phyloP scores from a whole-genome alignment of 2,888 invertebrate species.

The Leptura quadrifasciata region DNA sequence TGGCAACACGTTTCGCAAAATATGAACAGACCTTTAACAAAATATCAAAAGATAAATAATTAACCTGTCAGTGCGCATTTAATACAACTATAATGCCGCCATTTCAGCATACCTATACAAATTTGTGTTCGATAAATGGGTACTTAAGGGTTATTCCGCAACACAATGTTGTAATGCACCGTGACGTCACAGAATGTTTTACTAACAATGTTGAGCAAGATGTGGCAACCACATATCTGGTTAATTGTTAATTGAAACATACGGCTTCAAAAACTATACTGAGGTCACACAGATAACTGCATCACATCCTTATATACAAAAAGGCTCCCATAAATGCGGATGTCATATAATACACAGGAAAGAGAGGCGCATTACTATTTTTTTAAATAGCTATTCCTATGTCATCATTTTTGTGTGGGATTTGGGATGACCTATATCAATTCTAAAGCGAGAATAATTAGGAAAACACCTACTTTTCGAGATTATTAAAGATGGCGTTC shows the following conservation, averaged over 20 bases:
- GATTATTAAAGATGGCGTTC: background rate
- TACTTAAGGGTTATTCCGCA: constrained; percentile 29
- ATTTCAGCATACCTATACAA: constrained; percentile 17
- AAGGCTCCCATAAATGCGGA: background rate
- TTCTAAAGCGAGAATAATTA: background rate
- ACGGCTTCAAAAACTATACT: background rate
- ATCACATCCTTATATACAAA: constrained; percentile 1
- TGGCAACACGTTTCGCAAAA: constrained; percentile 52
- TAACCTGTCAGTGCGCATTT: constrained; percentile 19
- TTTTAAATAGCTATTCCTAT: background rate
- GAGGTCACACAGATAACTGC: constrained; percentile 1
- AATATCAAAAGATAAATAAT: constrained; percentile 38
- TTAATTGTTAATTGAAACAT: constrained; percentile 1
- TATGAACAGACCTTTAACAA: constrained; percentile 33
- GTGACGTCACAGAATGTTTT: background rate
- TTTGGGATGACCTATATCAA: background rate
- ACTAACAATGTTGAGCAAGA: background rate
- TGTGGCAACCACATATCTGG: background rate
- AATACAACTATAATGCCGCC: background rate
- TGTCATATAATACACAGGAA: constrained; percentile 4
- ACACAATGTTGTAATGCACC: constrained; percentile 14
- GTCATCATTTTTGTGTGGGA: constrained; percentile 1
- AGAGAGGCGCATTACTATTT: background rate
- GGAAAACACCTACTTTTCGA: background rate
- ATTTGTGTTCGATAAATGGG: constrained; percentile 7